Percentiles rank a stretch among this genome's conserved stretches.
These are phyloP conservation scores for Scaptomyza cyrtandrae DNA, from an alignment of 2,888 invertebrate genomes.

Conservation along the genomic window DNA sequence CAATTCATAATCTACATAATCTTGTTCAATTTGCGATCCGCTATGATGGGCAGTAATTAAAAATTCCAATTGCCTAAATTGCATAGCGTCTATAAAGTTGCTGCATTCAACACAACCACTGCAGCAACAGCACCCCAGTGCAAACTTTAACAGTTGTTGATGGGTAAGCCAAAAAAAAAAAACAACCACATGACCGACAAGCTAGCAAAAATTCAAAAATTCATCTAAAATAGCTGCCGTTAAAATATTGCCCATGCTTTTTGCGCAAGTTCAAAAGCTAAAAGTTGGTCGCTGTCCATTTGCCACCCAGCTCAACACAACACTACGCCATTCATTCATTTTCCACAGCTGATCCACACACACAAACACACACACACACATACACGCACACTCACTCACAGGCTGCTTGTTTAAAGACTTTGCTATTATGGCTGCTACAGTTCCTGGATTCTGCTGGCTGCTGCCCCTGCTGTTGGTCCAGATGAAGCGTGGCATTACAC, in stretches of 20 bases:
- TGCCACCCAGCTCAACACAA: conserved; percentile 1
- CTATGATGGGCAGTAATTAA: conserved; percentile 26
- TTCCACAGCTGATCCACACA: conserved; percentile 54
- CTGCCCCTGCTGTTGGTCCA: conserved; percentile 57
- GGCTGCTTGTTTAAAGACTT: conserved; percentile 40
- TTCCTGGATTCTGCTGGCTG: conserved; percentile 10
- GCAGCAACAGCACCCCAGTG: conserved; percentile 54
- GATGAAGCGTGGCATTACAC: conserved; percentile 75
- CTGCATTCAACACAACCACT: conserved; percentile 53
- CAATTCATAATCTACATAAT: not conserved
- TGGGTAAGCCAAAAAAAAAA: conserved; percentile 43
- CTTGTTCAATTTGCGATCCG: not conserved
- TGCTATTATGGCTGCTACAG: conserved; percentile 22
- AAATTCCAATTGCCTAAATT: conserved; percentile 70
- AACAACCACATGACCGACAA: conserved; percentile 19
- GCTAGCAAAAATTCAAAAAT: conserved; percentile 55
- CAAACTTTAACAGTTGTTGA: conserved; percentile 19
- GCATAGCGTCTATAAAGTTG: conserved; percentile 71
- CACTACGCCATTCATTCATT: not conserved
- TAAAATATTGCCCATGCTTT: conserved; percentile 63
- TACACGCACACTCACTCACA: conserved; percentile 10
- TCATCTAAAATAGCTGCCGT: conserved; percentile 64
- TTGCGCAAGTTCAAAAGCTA: conserved; percentile 52
- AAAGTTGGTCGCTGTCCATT: conserved; percentile 56
- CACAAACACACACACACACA: conserved; percentile 9